Conservation (phyloP, 2,888 invertebrate genomes). For the Cryptocephalus moraei region DNA sequence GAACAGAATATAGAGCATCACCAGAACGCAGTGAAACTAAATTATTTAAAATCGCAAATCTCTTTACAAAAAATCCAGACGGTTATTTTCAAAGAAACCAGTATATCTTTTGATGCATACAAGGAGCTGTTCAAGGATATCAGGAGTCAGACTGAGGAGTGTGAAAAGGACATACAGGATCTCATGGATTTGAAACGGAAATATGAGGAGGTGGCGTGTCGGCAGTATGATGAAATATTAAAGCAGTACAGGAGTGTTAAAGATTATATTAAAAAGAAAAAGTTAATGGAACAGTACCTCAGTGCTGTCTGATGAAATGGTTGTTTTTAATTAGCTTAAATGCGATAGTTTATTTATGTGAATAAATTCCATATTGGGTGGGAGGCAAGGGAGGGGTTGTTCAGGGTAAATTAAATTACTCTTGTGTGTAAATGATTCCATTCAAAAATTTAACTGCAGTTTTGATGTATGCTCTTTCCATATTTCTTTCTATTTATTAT, state of each 20-base stretch:
- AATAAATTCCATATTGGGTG: too few relatives aligned
- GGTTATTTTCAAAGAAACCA: slow-evolving; percentile 38
- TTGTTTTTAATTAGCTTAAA: too few relatives aligned
- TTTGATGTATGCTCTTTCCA: too few relatives aligned
- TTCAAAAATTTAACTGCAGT: too few relatives aligned
- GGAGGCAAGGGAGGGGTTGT: too few relatives aligned
- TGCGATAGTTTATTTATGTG: too few relatives aligned
- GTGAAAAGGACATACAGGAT: slow-evolving; percentile 31
- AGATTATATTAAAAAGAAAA: slow-evolving; percentile 34
- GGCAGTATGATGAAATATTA: slow-evolving; percentile 38
- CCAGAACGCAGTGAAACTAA: slow-evolving; percentile 31
- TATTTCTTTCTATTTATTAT: too few relatives aligned
- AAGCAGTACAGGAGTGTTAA: slow-evolving; percentile 35
- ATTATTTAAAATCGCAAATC: slow-evolving; percentile 30
- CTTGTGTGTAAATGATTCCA: too few relatives aligned
- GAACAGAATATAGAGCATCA: slow-evolving; percentile 30
- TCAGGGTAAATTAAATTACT: too few relatives aligned
- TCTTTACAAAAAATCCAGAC: slow-evolving; percentile 21
- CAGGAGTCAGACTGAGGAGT: slow-evolving; percentile 31
- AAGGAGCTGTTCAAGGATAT: slow-evolving; percentile 31
- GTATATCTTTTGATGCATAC: slow-evolving; percentile 35
- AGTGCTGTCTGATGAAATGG: too few relatives aligned
- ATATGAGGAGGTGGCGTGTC: slow-evolving; percentile 34
- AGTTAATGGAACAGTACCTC: slow-evolving; percentile 3
- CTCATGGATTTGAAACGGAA: slow-evolving; percentile 32